Evolutionary conservation across 53 echinoderm and acorn worm genomes (phyloP).

Genomic region (Holothuria leucospilota): DNA sequence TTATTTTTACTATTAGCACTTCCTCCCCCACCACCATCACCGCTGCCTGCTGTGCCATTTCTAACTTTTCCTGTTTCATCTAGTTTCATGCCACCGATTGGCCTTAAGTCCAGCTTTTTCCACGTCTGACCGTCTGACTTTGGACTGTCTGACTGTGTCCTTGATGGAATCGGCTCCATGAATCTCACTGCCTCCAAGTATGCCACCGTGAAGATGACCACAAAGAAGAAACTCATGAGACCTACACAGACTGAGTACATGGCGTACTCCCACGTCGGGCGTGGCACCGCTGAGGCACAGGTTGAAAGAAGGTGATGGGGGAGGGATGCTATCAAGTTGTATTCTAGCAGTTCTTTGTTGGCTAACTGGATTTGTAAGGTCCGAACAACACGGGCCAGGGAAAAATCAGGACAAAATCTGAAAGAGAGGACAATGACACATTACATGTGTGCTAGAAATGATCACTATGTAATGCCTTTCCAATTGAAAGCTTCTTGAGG

Average conservation of each 20-base stretch:
- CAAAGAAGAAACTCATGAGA: slow-evolving; percentile 89
- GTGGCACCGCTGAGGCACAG: slow-evolving; percentile 90
- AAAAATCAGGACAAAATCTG: slow-evolving; percentile 94
- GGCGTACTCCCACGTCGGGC: slow-evolving; percentile 92
- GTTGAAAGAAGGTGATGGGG: slow-evolving; percentile 89
- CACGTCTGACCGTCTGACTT: slow-evolving; percentile 57
- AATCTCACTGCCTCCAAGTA: slow-evolving; percentile 91
- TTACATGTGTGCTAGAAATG: too few relatives aligned
- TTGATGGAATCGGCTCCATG: slow-evolving; percentile 66
- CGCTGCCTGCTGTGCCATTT: slow-evolving; percentile 57
- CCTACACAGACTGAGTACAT: slow-evolving; percentile 80
- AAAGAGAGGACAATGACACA: too few relatives aligned
- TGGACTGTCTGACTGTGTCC: neutral
- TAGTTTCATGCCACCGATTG: slow-evolving; percentile 64
- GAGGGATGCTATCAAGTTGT: slow-evolving; percentile 92
- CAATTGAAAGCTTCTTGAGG: too few relatives aligned
- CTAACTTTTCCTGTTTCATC: neutral
- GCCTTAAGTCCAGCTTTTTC: slow-evolving; percentile 86
- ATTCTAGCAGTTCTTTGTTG: slow-evolving; percentile 84
- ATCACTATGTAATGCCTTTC: too few relatives aligned
- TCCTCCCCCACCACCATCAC: slow-evolving; percentile 72
- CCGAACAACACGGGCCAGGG: slow-evolving; percentile 82
- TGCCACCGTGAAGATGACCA: slow-evolving; percentile 90
- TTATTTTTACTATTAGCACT: slow-evolving; percentile 22
- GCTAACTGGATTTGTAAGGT: slow-evolving; percentile 80